Conservation (phyloP, 2,888 invertebrate species). For the Nomada fucata region DNA sequence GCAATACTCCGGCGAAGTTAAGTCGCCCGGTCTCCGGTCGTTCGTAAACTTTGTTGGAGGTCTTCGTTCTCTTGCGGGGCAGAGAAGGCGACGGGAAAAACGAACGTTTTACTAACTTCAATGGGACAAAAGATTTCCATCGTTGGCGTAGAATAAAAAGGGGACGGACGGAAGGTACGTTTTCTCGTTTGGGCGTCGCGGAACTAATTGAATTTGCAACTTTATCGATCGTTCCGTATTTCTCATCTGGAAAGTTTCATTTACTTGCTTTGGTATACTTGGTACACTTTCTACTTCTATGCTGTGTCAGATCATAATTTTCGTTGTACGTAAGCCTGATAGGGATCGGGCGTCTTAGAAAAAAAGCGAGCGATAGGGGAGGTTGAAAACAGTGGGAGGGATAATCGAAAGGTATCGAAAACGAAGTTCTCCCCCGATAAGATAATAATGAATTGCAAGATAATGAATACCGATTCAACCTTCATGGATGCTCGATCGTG, state of each 20-base stretch:
- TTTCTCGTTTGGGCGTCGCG: not conserved
- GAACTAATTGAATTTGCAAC: no score
- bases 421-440: slow-evolving; percentile 20
- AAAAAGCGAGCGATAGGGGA: not conserved
- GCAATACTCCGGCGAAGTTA: slow-evolving; percentile 32
- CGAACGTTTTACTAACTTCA: not conserved
- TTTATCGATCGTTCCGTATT: no score
- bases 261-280: no score
- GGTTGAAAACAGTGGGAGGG: not conserved
- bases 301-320: no score
- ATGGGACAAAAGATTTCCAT: not conserved
- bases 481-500: not conserved
- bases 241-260: no score
- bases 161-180: not conserved
- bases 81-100: slow-evolving; percentile 2
- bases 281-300: no score
- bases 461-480: slow-evolving; percentile 26
- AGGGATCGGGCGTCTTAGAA: no score
- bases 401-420: slow-evolving; percentile 19
- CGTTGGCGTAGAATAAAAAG: not conserved
- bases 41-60: slow-evolving; percentile 39
- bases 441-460: slow-evolving; percentile 34
- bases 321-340: no score
- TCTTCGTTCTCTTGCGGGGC: not conserved
- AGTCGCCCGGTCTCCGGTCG: not conserved